A percentile compares a stretch with the other conserved stretches of the same genome.
Conservation (phyloP, 2,888 invertebrate genomes). For the Cyclophora punctaria region DNA sequence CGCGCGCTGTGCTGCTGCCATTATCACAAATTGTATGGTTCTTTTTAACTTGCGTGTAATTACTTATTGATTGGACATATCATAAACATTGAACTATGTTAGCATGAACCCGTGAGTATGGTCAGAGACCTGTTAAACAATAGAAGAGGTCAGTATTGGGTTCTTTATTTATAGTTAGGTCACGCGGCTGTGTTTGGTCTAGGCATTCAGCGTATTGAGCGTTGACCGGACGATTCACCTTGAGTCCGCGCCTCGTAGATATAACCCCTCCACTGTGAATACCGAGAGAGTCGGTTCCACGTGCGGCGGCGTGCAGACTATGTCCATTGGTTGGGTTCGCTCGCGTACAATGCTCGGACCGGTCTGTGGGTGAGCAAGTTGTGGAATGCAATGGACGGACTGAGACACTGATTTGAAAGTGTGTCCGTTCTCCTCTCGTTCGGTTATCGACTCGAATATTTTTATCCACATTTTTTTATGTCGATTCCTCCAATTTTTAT, state of each 20-base stretch:
- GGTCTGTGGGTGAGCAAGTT: constrained; percentile 74
- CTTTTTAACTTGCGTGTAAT: constrained; percentile 3
- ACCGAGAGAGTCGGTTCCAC: constrained; percentile 30
- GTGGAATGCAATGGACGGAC: constrained; percentile 69
- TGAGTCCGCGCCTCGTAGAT: constrained; percentile 58
- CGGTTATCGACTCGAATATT: constrained; percentile 44
- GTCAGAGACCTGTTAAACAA: constrained; percentile 29
- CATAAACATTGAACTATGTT: constrained; percentile 1
- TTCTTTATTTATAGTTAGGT: constrained; percentile 50
- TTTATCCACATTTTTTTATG: constrained; percentile 28
- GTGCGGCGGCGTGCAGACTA: constrained; percentile 34
- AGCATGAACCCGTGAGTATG: constrained; percentile 11
- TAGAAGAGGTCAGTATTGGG: constrained; percentile 29
- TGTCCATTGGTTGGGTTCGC: constrained; percentile 45
- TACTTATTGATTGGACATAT: constrained; percentile 3
- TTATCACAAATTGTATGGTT: constrained; percentile 12
- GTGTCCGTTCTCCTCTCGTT: constrained; percentile 33
- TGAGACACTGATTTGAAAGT: constrained; percentile 66
- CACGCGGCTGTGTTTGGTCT: constrained; percentile 65
- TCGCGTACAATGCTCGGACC: constrained; percentile 68
- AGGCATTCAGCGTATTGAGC: constrained; percentile 56
- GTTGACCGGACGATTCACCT: constrained; percentile 72
- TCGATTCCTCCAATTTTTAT: constrained; percentile 17
- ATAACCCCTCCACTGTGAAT: constrained; percentile 45
- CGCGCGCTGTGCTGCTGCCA: constrained; percentile 10